Evolutionary conservation across 2,888 invertebrate species (phyloP).

Genomic region (Synanthedon tipuliformis): DNA sequence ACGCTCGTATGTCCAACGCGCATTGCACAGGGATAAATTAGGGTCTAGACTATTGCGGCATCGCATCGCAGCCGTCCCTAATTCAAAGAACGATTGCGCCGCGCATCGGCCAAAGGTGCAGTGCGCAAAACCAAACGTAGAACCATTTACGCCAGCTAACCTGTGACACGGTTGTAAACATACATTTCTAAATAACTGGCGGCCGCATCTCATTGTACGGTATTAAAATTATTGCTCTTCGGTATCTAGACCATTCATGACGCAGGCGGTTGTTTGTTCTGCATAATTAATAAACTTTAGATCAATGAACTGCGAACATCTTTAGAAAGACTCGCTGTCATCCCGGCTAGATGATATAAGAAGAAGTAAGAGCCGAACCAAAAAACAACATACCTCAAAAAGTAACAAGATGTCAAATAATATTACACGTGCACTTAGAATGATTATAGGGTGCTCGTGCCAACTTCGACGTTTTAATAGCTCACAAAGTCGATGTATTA

Average conservation of each 20-base stretch:
- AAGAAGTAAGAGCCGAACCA: too few species aligned
- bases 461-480: constrained; percentile 46
- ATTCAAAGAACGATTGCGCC: constrained; percentile 29
- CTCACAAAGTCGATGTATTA: constrained; percentile 35
- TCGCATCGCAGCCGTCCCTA: constrained; percentile 21
- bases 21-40: constrained; percentile 26
- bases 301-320: neutral
- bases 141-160: constrained; percentile 18
- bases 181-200: neutral
- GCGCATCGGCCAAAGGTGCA: constrained; percentile 41
- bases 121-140: constrained; percentile 45
- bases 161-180: constrained; percentile 21
- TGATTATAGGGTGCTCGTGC: constrained; percentile 29
- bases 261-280: neutral
- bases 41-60: constrained; percentile 36
- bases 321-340: too few species aligned
- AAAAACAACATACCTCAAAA: too few species aligned
- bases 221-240: neutral
- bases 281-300: neutral
- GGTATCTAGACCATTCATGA: neutral
- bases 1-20: constrained; percentile 9
- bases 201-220: neutral
- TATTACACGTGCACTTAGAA: constrained; percentile 38
- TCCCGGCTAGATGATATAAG: too few species aligned
- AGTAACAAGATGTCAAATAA: constrained; percentile 7